These are phyloP conservation scores for Reticulitermes speratus DNA, from an alignment of 1,140 invertebrate species.

Conservation along the genomic window DNA sequence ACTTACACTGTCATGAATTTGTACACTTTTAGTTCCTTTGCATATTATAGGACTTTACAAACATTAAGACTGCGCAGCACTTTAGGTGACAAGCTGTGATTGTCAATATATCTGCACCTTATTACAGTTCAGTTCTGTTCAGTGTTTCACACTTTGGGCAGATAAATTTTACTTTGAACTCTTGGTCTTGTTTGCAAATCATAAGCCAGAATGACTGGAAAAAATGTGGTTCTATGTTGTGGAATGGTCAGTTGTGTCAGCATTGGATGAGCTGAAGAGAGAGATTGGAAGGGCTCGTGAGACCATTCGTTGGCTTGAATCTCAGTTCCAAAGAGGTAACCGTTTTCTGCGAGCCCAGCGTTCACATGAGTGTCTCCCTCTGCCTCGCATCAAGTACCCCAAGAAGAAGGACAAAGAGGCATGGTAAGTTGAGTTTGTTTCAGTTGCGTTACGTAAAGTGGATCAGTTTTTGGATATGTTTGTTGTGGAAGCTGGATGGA, in stretches of 20 bases:
- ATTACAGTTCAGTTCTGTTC: no score
- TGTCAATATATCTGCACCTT: no score
- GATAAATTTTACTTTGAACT: no score
- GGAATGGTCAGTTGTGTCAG: conserved; percentile 72
- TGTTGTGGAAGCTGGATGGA: not conserved
- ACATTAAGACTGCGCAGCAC: no score
- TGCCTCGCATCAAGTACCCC: conserved; percentile 72
- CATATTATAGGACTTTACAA: no score
- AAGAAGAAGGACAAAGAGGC: conserved; percentile 67
- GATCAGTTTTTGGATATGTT: conserved; percentile 5
- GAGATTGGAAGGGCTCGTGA: conserved; percentile 75
- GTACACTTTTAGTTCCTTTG: no score
- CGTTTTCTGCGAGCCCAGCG: conserved; percentile 78
- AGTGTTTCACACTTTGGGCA: no score
- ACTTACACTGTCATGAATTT: no score
- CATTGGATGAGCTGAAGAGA: conserved; percentile 81
- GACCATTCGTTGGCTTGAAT: conserved; percentile 88
- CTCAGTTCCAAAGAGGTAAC: conserved; percentile 80
- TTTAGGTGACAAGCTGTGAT: no score
- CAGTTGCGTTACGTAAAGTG: not conserved
- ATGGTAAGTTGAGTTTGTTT: conserved; percentile 47
- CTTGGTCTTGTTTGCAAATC: no score
- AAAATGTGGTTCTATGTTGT: not conserved
- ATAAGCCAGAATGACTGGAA: no score
- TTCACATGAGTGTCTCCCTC: conserved; percentile 68